phyloP scores from a whole-genome alignment of 1,140 invertebrate genomes.

The Apis dorsata region DNA sequence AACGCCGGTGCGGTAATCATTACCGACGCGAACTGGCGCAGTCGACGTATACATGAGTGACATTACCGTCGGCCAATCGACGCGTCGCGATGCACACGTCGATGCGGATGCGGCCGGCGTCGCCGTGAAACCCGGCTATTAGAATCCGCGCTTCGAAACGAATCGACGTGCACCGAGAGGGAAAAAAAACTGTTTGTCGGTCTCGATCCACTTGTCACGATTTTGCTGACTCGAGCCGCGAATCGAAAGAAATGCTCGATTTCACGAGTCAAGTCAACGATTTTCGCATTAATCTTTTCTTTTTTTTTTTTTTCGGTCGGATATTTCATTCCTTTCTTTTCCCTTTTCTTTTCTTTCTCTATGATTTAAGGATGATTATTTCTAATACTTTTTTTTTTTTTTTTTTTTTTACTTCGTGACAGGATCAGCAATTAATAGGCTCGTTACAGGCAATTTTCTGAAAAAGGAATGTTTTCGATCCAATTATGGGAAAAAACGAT shows the following conservation, averaged over 20 bases:
- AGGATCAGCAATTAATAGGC: constrained; percentile 1
- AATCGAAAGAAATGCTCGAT: too few relatives aligned
- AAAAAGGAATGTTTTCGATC: constrained; percentile 33
- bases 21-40: constrained; percentile 54
- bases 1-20: constrained; percentile 41
- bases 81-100: constrained; percentile 18
- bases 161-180: background rate
- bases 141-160: background rate
- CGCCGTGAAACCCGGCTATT: constrained; percentile 2
- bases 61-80: constrained; percentile 61
- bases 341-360: background rate
- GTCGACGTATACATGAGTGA: constrained; percentile 41
- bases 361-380: background rate
- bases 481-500: constrained; percentile 38
- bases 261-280: background rate
- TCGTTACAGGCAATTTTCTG: background rate
- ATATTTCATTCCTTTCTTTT: too few relatives aligned
- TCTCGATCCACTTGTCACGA: background rate
- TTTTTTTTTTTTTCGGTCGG: background rate
- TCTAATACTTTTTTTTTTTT: background rate
- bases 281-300: background rate
- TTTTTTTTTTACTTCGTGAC: background rate
- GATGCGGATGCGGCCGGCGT: constrained; percentile 30
- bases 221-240: background rate
- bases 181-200: background rate